Conservation (phyloP, 2,888 invertebrate genomes). For the Isoperla grammatica region DNA sequence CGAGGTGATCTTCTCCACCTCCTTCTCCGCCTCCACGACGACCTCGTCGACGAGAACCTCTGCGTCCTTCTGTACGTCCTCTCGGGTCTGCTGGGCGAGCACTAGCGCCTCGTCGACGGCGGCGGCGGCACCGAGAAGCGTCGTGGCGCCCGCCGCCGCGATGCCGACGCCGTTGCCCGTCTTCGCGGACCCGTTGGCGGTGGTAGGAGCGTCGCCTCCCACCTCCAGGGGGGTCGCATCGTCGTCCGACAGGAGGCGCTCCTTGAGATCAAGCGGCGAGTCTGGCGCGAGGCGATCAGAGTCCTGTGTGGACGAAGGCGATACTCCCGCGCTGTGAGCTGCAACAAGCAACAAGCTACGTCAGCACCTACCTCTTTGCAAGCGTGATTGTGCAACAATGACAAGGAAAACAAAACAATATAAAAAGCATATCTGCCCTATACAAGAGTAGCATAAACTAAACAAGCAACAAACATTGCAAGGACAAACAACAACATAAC, state of each 20-base stretch:
- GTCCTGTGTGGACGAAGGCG: constrained; percentile 29
- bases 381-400: neutral
- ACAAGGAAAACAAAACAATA: too few species aligned
- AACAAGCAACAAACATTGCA: too few species aligned
- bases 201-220: neutral
- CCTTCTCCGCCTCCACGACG: neutral
- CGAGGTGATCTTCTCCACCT: neutral
- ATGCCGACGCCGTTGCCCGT: constrained; percentile 14
- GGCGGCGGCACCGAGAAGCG: constrained; percentile 9
- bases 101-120: constrained; percentile 6
- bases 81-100: neutral
- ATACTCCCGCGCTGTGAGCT: constrained; percentile 29
- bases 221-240: neutral
- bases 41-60: neutral
- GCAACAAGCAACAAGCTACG: constrained; percentile 9
- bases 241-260: constrained; percentile 7
- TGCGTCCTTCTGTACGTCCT: neutral
- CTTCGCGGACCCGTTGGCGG: constrained; percentile 18
- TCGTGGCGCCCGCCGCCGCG: constrained; percentile 15
- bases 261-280: constrained; percentile 2
- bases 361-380: neutral
- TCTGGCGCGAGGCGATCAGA: constrained; percentile 23
- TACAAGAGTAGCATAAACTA: too few species aligned
- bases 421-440: too few species aligned
- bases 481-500: too few species aligned